These are phyloP conservation scores for Aricia agestis DNA, from an alignment of 1,140 invertebrate species.

Conservation along the genomic window DNA sequence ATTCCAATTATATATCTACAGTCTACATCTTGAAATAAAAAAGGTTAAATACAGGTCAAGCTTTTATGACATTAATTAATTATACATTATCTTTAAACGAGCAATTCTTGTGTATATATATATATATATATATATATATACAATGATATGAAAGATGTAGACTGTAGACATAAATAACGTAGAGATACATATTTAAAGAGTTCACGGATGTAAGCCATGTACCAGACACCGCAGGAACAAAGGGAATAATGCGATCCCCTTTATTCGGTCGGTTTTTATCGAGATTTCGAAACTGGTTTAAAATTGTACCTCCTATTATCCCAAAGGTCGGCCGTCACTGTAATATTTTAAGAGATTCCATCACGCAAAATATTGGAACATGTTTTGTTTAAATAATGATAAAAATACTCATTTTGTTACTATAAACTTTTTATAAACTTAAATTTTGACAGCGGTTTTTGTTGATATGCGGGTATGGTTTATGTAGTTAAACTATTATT, in stretches of 20 bases:
- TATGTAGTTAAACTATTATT: too few relatives aligned
- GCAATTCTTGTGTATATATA: too few relatives aligned
- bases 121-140: too few relatives aligned
- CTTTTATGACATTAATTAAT: too few relatives aligned
- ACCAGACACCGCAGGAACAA: conserved; percentile 33
- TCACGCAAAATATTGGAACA: conserved; percentile 65
- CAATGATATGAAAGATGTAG: too few relatives aligned
- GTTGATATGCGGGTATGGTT: conserved; percentile 5
- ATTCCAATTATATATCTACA: too few relatives aligned
- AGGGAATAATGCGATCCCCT: conserved; percentile 48
- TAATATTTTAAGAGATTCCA: conserved; percentile 65
- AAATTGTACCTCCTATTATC: conserved; percentile 71
- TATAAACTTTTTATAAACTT: conserved; percentile 9
- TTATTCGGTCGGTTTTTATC: conserved; percentile 52
- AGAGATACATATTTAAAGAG: conserved; percentile 8
- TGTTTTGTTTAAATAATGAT: conserved; percentile 7
- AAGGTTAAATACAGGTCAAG: too few relatives aligned
- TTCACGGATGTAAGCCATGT: conserved; percentile 23
- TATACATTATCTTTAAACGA: too few relatives aligned
- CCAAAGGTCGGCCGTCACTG: conserved; percentile 63
- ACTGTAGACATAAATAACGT: not conserved
- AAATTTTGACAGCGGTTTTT: conserved; percentile 9
- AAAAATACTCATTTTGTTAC: conserved; percentile 1
- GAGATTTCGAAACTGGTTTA: conserved; percentile 54
- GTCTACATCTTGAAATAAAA: too few relatives aligned